Percentiles rank a stretch among this genome's conserved stretches.
phyloP scores from a whole-genome alignment of 2,113 vertebrate species.

The Notiomystis cincta region DNA sequence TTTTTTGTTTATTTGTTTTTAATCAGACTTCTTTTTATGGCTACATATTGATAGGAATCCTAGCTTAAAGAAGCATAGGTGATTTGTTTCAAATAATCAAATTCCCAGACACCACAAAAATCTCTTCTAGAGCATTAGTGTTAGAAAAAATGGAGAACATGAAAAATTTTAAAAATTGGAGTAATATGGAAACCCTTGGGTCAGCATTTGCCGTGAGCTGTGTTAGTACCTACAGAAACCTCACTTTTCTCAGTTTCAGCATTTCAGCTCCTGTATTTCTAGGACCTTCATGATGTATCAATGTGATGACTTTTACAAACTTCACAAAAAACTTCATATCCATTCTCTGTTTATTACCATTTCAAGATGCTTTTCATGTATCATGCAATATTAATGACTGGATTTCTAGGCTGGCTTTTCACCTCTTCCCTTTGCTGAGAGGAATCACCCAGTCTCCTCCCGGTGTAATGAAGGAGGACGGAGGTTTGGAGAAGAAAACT shows the following conservation, averaged over 20 bases:
- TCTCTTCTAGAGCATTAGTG: not conserved
- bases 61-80: not conserved
- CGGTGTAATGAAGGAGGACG: not conserved
- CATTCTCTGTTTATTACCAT: not conserved
- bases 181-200: not conserved
- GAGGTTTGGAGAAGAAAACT: not conserved
- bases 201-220: not conserved
- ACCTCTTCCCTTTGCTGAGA: rapidly evolving
- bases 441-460: not conserved
- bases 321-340: not conserved
- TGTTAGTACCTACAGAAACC: not conserved
- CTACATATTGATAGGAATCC: not conserved
- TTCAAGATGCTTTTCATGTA: not conserved
- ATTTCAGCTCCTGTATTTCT: not conserved
- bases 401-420: not conserved
- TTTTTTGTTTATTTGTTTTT: not conserved
- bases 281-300: not conserved
- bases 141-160: not conserved
- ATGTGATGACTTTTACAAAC: not conserved
- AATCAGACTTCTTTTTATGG: not conserved
- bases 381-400: rapidly evolving
- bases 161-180: not conserved
- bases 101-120: not conserved
- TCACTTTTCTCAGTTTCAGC: not conserved
- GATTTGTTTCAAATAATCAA: not conserved